A percentile compares a stretch with the other conserved stretches of the same genome.
Evolutionary conservation across 2,797 vertebrate genomes (phyloP).

Genomic region (Melanotaenia parkinsoni): DNA sequence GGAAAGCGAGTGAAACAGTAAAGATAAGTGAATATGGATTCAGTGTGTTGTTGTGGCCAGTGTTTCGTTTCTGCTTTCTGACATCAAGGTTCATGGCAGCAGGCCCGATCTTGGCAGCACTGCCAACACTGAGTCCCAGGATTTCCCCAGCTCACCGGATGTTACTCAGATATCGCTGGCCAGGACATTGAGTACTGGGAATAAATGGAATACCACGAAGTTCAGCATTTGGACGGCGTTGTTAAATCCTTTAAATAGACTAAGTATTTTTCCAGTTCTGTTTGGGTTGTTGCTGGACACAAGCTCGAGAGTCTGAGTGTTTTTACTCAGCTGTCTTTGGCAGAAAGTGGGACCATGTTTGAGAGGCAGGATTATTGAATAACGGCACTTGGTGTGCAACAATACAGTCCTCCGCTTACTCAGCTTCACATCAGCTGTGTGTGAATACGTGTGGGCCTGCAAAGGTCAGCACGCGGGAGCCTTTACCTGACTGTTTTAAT

Average conservation of each 20-base stretch:
- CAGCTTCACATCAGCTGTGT: slow-evolving; percentile 4
- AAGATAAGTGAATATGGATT: slow-evolving; percentile 54
- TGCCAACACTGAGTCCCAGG: slow-evolving; percentile 66
- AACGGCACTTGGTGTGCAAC: slow-evolving; percentile 30
- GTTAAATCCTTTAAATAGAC: slow-evolving; percentile 70
- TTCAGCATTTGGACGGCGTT: slow-evolving; percentile 73
- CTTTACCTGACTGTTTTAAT: slow-evolving; percentile 62
- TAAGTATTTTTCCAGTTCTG: slow-evolving; percentile 38
- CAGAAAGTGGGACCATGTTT: slow-evolving; percentile 39
- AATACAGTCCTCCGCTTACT: slow-evolving; percentile 15
- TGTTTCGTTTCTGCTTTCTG: slow-evolving; percentile 64
- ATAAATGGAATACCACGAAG: slow-evolving; percentile 72
- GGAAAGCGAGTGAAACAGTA: slow-evolving; percentile 27
- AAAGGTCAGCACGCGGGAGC: slow-evolving; percentile 36
- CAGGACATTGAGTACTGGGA: slow-evolving; percentile 77
- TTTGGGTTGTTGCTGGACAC: slow-evolving; percentile 39
- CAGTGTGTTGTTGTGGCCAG: slow-evolving; percentile 33
- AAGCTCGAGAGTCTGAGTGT: slow-evolving; percentile 31
- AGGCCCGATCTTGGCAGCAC: slow-evolving; percentile 61
- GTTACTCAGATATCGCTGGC: slow-evolving; percentile 74
- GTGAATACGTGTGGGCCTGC: slow-evolving; percentile 25
- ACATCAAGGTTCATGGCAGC: slow-evolving; percentile 72
- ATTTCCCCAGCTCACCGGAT: slow-evolving; percentile 74
- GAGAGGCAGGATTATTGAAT: slow-evolving; percentile 37
- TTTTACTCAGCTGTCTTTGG: slow-evolving; percentile 46